Evolutionary conservation across 2,113 vertebrate species (phyloP).

Genomic region (Rhinopomastus cyanomelas): DNA sequence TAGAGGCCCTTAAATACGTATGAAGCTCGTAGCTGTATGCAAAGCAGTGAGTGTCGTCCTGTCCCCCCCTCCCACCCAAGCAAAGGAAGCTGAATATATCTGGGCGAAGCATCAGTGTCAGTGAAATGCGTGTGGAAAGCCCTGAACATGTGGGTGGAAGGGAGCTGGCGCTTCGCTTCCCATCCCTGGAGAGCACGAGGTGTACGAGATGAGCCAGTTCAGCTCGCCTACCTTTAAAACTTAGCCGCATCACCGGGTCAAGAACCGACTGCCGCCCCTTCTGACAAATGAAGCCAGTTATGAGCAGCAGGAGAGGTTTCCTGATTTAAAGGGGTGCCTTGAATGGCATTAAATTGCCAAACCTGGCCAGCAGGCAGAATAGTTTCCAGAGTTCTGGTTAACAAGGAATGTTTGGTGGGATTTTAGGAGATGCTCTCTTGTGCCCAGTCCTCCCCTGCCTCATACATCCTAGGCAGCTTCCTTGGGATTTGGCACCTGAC

Average conservation of each 20-base stretch:
- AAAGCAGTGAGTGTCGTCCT: constrained; percentile 19
- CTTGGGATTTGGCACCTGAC: constrained; percentile 45
- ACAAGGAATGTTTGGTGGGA: constrained; percentile 67
- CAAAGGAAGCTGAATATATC: constrained; percentile 43
- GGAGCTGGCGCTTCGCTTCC: background rate
- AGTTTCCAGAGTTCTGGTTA: constrained; percentile 49
- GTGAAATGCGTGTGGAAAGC: constrained; percentile 5
- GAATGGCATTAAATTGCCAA: constrained; percentile 43
- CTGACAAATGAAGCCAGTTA: background rate
- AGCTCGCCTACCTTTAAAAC: constrained; percentile 42
- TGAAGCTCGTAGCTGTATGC: constrained; percentile 25
- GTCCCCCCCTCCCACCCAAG: constrained; percentile 1
- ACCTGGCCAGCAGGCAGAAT: constrained; percentile 74
- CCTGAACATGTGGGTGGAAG: background rate
- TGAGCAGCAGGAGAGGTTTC: background rate
- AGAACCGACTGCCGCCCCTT: background rate
- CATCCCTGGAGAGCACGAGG: background rate
- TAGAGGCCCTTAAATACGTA: constrained; percentile 40
- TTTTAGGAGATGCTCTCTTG: background rate
- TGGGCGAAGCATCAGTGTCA: constrained; percentile 25
- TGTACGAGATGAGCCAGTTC: background rate
- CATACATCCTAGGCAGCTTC: background rate
- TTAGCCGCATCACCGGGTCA: background rate
- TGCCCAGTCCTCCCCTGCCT: background rate
- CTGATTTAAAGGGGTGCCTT: constrained; percentile 6